phyloP scores from a whole-genome alignment of 2,113 vertebrate genomes.

The Corvus moneduloides region DNA sequence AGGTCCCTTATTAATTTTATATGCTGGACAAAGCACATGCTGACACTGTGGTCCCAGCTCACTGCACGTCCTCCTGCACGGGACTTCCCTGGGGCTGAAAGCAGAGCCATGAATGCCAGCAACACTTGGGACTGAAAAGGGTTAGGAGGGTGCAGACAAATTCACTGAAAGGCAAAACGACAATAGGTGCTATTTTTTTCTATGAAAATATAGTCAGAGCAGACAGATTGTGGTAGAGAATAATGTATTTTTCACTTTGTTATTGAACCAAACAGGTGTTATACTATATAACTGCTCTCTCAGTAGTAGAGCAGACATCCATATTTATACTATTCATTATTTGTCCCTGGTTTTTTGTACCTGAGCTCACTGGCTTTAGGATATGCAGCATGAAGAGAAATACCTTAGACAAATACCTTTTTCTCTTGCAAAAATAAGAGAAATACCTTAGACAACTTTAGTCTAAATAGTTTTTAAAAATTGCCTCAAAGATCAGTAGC shows the following conservation, averaged over 20 bases:
- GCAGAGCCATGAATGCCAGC: neutral
- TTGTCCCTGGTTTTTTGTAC: neutral
- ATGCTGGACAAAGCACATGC: neutral
- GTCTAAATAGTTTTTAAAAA: neutral
- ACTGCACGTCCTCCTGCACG: fast-evolving
- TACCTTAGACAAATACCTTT: too few relatives aligned
- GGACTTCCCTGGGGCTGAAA: neutral
- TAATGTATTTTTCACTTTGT: neutral
- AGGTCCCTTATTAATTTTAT: neutral
- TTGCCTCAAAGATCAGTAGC: neutral
- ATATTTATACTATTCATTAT: neutral
- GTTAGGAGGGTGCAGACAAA: neutral
- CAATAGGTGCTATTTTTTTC: neutral
- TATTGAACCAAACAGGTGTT: neutral
- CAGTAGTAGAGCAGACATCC: neutral
- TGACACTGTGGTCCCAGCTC: neutral
- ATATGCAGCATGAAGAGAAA: neutral
- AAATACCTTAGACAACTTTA: neutral
- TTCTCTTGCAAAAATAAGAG: neutral
- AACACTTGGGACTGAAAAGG: neutral
- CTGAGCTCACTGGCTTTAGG: neutral
- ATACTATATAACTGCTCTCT: neutral
- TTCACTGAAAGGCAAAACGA: neutral
- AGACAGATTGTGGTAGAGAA: neutral
- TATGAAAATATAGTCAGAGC: neutral